Evolutionary conservation across 2,888 invertebrate genomes (phyloP).

Genomic region (Archaeoteleia sp.): DNA sequence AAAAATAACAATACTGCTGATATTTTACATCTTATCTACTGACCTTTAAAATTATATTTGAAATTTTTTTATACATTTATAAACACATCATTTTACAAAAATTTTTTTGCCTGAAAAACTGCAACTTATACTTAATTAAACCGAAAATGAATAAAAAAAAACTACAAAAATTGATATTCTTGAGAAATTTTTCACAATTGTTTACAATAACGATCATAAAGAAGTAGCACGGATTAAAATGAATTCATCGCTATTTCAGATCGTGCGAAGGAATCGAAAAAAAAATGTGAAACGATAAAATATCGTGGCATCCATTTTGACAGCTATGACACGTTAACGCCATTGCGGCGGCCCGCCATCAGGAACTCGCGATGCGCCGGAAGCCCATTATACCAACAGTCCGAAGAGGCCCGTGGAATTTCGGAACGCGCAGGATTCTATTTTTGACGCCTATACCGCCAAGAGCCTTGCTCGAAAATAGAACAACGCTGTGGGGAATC

Average conservation of each 20-base stretch:
- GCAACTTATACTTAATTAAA: too few relatives aligned
- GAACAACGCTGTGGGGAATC: slow-evolving; percentile 64
- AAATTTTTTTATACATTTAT: too few relatives aligned
- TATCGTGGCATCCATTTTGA: slow-evolving; percentile 33
- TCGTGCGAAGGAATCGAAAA: neutral
- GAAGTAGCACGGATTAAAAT: neutral
- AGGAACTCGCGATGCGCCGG: slow-evolving; percentile 33
- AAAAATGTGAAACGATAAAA: slow-evolving; percentile 9
- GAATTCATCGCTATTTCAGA: slow-evolving; percentile 18
- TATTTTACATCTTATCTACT: too few relatives aligned
- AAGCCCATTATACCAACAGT: slow-evolving; percentile 22
- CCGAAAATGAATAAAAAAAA: too few relatives aligned
- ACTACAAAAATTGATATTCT: too few relatives aligned
- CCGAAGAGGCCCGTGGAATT: slow-evolving; percentile 61
- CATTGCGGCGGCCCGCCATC: slow-evolving; percentile 17
- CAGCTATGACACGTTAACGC: slow-evolving; percentile 37
- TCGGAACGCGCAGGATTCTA: slow-evolving; percentile 63
- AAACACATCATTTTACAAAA: too few relatives aligned
- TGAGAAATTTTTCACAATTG: slow-evolving; percentile 4
- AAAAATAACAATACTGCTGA: too few relatives aligned
- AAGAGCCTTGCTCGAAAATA: slow-evolving; percentile 71
- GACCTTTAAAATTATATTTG: too few relatives aligned
- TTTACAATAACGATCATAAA: too few relatives aligned
- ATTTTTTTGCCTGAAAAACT: too few relatives aligned
- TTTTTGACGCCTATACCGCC: slow-evolving; percentile 52